These are phyloP conservation scores for Erinaceus europaeus DNA, from an alignment of 2,113 vertebrate species.

Conservation along the genomic window DNA sequence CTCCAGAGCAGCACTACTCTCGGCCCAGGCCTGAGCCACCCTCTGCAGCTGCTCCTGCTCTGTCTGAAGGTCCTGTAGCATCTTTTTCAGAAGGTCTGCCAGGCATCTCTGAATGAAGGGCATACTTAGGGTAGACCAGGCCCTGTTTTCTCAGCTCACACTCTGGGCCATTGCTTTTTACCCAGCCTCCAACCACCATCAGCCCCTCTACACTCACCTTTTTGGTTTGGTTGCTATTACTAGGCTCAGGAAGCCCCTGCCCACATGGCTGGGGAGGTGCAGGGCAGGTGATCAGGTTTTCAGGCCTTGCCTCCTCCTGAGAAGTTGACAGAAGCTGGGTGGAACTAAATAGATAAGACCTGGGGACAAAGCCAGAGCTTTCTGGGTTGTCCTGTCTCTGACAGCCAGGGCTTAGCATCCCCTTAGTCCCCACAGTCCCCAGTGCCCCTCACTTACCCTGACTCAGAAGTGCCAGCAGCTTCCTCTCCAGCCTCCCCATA, in stretches of 20 bases:
- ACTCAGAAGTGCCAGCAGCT: background rate
- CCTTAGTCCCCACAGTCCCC: background rate
- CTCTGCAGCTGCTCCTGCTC: slow-evolving; percentile 76
- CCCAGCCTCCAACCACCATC: background rate
- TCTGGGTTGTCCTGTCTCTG: background rate
- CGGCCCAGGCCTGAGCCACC: slow-evolving; percentile 75
- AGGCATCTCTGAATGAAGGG: slow-evolving; percentile 81
- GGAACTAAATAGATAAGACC: background rate
- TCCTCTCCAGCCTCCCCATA: slow-evolving; percentile 28
- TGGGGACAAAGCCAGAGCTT: slow-evolving; percentile 35
- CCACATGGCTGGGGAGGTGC: background rate
- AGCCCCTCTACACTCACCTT: slow-evolving; percentile 54
- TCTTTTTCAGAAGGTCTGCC: slow-evolving; percentile 78
- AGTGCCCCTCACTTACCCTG: slow-evolving; percentile 61
- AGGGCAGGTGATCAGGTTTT: background rate
- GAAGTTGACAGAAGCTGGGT: slow-evolving; percentile 15
- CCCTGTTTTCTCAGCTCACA: background rate
- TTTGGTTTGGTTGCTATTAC: slow-evolving; percentile 43
- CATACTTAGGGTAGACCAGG: background rate
- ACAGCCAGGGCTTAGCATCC: background rate
- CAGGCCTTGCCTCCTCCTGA: slow-evolving; percentile 9
- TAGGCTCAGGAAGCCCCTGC: background rate
- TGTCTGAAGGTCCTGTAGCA: slow-evolving; percentile 78
- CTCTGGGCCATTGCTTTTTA: background rate
- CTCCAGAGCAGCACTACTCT: slow-evolving; percentile 76